phyloP scores from a whole-genome alignment of 2,113 vertebrate genomes.

The Scomber japonicus region DNA sequence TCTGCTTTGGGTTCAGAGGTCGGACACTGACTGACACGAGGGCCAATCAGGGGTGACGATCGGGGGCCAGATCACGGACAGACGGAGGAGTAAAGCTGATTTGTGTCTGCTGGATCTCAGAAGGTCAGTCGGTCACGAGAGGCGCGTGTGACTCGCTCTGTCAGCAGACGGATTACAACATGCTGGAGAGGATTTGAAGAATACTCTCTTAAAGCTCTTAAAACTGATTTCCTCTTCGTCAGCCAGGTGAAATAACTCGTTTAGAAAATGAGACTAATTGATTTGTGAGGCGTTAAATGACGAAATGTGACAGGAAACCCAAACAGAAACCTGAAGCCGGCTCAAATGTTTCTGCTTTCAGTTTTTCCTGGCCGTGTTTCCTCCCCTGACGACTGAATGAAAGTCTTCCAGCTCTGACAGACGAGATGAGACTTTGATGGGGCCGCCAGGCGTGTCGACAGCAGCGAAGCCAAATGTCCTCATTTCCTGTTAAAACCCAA shows the following conservation, averaged over 20 bases:
- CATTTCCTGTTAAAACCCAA: neutral
- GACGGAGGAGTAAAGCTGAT: slow-evolving; percentile 56
- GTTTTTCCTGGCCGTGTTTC: slow-evolving; percentile 24
- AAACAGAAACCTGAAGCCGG: slow-evolving; percentile 5
- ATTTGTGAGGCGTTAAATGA: neutral
- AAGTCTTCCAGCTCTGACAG: neutral
- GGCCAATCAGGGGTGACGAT: slow-evolving; percentile 37
- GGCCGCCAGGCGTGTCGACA: neutral
- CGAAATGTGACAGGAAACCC: neutral
- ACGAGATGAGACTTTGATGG: slow-evolving; percentile 2
- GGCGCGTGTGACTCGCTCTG: slow-evolving; percentile 6
- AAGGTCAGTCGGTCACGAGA: slow-evolving; percentile 40
- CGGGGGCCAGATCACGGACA: slow-evolving; percentile 30
- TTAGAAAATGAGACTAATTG: neutral
- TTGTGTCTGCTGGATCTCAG: slow-evolving; percentile 42
- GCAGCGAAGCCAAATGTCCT: slow-evolving; percentile 20
- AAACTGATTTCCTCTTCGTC: neutral
- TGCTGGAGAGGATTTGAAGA: slow-evolving; percentile 33
- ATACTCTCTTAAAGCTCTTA: neutral
- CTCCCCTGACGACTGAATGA: neutral
- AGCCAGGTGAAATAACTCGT: neutral
- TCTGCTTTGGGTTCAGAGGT: too few species aligned
- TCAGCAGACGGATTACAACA: slow-evolving; percentile 19
- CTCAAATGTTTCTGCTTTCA: slow-evolving; percentile 1
- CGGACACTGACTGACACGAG: slow-evolving; percentile 11